Evolutionary conservation across 2,113 vertebrate genomes (phyloP).

Genomic region (Trochalopteron elliotii): DNA sequence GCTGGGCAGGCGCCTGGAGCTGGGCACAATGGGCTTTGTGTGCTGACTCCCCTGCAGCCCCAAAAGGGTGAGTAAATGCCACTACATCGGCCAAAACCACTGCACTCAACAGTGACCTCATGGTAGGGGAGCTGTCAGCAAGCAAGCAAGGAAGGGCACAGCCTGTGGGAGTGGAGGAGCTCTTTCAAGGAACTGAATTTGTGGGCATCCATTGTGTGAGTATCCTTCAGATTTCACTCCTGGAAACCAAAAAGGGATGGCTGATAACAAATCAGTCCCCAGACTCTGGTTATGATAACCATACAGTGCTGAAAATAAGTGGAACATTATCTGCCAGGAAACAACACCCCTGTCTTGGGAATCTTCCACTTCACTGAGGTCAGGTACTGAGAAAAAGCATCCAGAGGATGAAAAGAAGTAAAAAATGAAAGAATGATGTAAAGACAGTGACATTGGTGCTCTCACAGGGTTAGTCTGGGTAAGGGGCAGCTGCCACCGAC

Average conservation of each 20-base stretch:
- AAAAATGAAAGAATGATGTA: background rate
- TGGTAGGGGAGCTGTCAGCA: rapidly evolving
- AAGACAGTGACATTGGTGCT: background rate
- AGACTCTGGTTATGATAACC: background rate
- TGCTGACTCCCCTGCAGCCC: background rate
- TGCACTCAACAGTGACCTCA: background rate
- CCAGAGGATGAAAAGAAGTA: background rate
- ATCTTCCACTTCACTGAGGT: background rate
- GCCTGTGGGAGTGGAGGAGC: background rate
- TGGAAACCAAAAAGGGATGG: background rate
- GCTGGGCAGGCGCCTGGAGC: background rate
- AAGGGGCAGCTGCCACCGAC: background rate
- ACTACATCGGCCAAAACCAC: rapidly evolving
- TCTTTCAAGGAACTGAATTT: background rate
- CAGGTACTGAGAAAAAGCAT: background rate
- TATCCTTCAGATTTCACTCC: background rate
- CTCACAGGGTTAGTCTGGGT: background rate
- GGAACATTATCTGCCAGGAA: background rate
- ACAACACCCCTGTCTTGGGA: background rate
- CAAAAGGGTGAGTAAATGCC: background rate
- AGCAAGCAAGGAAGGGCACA: background rate
- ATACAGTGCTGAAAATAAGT: background rate
- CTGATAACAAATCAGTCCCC: background rate
- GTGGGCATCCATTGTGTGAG: background rate
- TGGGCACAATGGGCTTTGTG: background rate